These are phyloP conservation scores for Orchestes rusci DNA, from an alignment of 2,888 invertebrate genomes.

Conservation along the genomic window DNA sequence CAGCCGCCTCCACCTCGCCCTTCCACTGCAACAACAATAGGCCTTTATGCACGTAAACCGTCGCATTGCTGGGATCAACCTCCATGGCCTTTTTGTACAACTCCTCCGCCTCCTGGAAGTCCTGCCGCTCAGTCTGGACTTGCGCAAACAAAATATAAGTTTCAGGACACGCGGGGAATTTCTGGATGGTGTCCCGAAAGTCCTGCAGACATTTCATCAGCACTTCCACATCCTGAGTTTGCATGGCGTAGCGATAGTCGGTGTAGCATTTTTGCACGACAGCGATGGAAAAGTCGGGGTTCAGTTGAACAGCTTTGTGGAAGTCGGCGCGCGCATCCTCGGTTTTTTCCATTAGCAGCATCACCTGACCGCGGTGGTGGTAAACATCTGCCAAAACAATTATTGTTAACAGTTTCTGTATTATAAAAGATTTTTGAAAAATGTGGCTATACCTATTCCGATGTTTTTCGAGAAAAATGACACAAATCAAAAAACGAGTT, in stretches of 20 bases:
- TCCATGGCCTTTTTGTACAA: conserved; percentile 74
- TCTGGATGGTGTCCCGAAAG: conserved; percentile 68
- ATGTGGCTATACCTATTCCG: too few species aligned
- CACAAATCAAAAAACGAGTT: too few species aligned
- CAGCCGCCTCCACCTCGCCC: conserved; percentile 72
- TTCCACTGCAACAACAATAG: conserved; percentile 77
- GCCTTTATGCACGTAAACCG: conserved; percentile 81
- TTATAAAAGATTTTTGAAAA: too few species aligned
- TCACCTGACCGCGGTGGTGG: conserved; percentile 87
- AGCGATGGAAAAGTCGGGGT: conserved; percentile 79
- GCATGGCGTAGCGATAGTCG: conserved; percentile 56
- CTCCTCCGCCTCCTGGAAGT: conserved; percentile 75
- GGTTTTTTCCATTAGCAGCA: conserved; percentile 72
- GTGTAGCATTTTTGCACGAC: conserved; percentile 87
- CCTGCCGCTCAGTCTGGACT: conserved; percentile 77
- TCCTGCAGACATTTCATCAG: conserved; percentile 60
- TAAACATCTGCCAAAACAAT: conserved; percentile 60
- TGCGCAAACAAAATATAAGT: conserved; percentile 77
- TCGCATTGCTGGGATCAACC: conserved; percentile 78
- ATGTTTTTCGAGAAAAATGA: too few species aligned
- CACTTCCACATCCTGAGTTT: conserved; percentile 45
- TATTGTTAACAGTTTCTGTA: background rate
- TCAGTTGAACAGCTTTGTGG: conserved; percentile 70
- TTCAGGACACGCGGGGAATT: conserved; percentile 79
- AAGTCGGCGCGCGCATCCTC: conserved; percentile 78